Evolutionary conservation across 2,113 vertebrate species (phyloP), one percentile per base, ranked within the genome.

Genomic region (Limanda limanda): DNA sequence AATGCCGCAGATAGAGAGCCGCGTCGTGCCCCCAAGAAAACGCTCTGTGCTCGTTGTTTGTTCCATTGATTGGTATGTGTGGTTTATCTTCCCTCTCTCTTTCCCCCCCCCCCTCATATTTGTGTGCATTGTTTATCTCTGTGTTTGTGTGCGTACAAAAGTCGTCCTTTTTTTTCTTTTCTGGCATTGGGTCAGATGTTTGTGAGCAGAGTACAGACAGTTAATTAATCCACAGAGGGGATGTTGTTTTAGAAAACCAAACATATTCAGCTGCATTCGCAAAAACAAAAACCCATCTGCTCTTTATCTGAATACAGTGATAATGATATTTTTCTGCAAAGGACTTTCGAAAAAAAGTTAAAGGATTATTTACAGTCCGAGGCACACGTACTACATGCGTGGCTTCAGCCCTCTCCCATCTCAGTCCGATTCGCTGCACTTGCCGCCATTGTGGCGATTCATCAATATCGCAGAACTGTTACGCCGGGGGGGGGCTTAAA

Each of bases 1-100:
- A 86, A 83, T 35, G 68, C 76, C 81, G 87, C 91, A 94, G 89
- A 92, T 89, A 89, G 86, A 77, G 71, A 74, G 85, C 70, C 76
- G 87, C 61, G 81, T 73, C 57, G 59, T 70, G 59, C 67, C 71
- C 71, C 71, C 27, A 67, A 79, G 80, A 85, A 89, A 88, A 83
- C 61, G 58, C 35, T 71, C 80, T 69, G 35, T 40, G 57, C 70
- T 67, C 42, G 45, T 31, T 68, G 75, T 83, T 76, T 81, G 78
- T 88, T 63, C 79, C n/a, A 62, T 74, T 83, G 79, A 82, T 80
- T 89, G 74, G 68, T 51, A 76, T 73, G 74, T 82, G 74, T 47
- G 68, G 69, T 85, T 87, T 79, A 79, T 80, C 74, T 62, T 24
- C 37, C 1, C n/a, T 61, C 47, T 55, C 12, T 57, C 23, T 61